Base-by-base conservation (phyloP, 2,797 vertebrate genomes). In the Oryzias dopingdopingensis region DNA sequence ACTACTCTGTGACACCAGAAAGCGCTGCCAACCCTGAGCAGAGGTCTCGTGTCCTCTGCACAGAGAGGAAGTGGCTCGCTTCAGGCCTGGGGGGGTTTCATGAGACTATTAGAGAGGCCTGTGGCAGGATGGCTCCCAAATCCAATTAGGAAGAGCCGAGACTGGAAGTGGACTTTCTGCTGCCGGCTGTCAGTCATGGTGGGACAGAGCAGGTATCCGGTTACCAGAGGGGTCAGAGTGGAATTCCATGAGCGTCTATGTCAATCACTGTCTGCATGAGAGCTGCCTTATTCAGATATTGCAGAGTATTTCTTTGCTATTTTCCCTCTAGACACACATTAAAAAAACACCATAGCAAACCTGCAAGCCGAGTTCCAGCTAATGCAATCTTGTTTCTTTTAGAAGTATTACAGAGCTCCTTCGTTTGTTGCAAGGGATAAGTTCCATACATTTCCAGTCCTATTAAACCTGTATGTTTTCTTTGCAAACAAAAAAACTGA, bases 101-200 rank as follows among this genome's bases (percentile, higher is more conserved):
- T 67, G 67, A 79, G 82, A 71, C 83, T 68, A 65, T 77, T 75
- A 80, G 77, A 82, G 75, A 82, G 75, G 75, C 81, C 79, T 70
- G 73, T 56, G 77, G 81, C 79, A 66, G 79, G 81, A 86, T 67
- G 82, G 72, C 79, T 82, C 79, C 23, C 74, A 86, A 89, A 89
- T 86, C 83, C 76, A 85, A 88, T 88, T 85, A 90, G 79, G 78
- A 86, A 77, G 66, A 80, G 65, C 61, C 18, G 74, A 68, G 61
- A 23, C 69, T 71, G 65, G 68, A 69, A 44, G 53, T 65, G 68
- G 73, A 68, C 65, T 52, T 69, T 74, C 58, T 66, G 41, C 74
- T 77, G 66, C 68, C 40, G 58, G 65, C 80, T 73, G 81, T 86
- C 86, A 77, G 53, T 86, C 84, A 84, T 45, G 67, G 67, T 42